These are phyloP conservation scores for Brachionus rubens DNA, from an alignment of 1,140 invertebrate genomes.

Conservation along the genomic window DNA sequence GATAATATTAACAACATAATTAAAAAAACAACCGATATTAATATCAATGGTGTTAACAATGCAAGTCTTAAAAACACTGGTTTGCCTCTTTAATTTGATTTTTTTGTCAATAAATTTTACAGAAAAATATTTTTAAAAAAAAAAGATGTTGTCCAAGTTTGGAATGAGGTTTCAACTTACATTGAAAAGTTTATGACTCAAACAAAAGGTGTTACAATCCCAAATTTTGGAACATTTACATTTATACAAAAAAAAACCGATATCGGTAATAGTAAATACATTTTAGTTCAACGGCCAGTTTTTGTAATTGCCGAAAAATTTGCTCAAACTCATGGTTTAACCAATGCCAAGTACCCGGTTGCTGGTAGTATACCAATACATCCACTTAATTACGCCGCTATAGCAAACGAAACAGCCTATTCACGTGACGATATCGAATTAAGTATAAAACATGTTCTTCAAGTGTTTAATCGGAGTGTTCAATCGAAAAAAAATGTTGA, in stretches of 20 bases:
- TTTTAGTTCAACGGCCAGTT: constrained; percentile 57
- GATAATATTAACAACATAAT: constrained; percentile 38
- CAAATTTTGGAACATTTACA: constrained; percentile 56
- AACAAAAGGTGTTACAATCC: constrained; percentile 57
- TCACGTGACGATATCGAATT: constrained; percentile 57
- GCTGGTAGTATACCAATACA: constrained; percentile 57
- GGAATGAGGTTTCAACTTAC: constrained; percentile 57
- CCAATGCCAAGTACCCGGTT: constrained; percentile 55
- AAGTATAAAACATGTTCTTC: constrained; percentile 58
- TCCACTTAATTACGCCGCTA: constrained; percentile 56
- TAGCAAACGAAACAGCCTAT: constrained; percentile 57
- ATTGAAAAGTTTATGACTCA: constrained; percentile 58
- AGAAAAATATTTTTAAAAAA: no score
- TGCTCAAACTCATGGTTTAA: constrained; percentile 56
- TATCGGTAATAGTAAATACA: constrained; percentile 58
- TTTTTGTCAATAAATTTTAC: neutral
- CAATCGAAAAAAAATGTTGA: constrained; percentile 55
- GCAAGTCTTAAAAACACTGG: neutral
- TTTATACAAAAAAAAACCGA: constrained; percentile 58
- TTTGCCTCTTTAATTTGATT: neutral
- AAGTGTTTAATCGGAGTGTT: constrained; percentile 52
- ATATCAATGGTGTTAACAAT: neutral
- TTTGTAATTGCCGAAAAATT: constrained; percentile 59
- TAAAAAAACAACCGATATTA: constrained; percentile 27
- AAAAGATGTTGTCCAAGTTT: constrained; percentile 58